Conservation (phyloP, 2,888 invertebrate species). For the Drosophila lutescens region DNA sequence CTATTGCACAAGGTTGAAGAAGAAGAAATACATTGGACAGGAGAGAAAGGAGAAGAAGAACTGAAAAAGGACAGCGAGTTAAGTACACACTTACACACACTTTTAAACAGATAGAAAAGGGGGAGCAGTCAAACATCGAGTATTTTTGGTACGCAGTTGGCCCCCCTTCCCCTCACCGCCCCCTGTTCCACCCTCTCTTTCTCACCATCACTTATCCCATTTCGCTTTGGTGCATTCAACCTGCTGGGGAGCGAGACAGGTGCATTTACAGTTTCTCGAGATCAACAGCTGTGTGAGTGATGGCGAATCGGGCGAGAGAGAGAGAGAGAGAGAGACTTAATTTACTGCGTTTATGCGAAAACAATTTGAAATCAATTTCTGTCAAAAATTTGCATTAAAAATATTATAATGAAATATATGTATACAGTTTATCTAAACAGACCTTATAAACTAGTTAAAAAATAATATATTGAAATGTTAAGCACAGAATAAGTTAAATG, state of each 20-base stretch:
- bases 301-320: constrained; percentile 7
- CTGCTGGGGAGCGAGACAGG: constrained; percentile 59
- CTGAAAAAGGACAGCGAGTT: constrained; percentile 22
- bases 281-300: constrained; percentile 61
- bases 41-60: neutral
- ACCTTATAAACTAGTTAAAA: too few species aligned
- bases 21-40: constrained; percentile 24
- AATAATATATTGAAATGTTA: too few species aligned
- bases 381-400: neutral
- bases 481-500: too few species aligned
- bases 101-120: constrained; percentile 15
- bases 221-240: constrained; percentile 48
- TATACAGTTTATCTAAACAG: too few species aligned
- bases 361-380: neutral
- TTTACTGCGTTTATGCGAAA: neutral
- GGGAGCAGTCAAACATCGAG: constrained; percentile 17
- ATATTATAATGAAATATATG: too few species aligned
- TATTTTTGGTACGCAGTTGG: constrained; percentile 37
- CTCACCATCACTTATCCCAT: constrained; percentile 6
- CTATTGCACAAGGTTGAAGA: constrained; percentile 30
- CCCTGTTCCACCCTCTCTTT: neutral
- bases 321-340: neutral
- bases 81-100: constrained; percentile 1
- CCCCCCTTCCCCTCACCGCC: neutral
- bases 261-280: constrained; percentile 62